A percentile compares a stretch with the other conserved stretches of the same genome.
Conservation (phyloP, 2,797 vertebrate species). For the Etheostoma perlongum region DNA sequence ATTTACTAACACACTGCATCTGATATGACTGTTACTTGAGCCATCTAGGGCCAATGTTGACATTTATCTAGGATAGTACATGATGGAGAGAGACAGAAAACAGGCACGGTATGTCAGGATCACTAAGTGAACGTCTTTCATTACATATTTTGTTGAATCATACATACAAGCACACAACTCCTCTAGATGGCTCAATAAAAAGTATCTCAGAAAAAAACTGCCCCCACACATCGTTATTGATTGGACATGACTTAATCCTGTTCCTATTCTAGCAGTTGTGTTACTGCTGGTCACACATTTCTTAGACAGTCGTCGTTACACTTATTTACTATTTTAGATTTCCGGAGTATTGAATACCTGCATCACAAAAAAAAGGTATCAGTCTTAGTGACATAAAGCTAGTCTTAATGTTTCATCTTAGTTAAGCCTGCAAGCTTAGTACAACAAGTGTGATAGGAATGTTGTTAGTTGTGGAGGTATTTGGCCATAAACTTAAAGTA, state of each 20-base stretch:
- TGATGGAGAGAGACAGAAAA: conserved; percentile 52
- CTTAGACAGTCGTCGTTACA: conserved; percentile 16
- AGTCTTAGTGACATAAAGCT: background rate
- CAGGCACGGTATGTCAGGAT: conserved; percentile 46
- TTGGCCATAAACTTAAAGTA: too few species aligned
- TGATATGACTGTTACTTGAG: conserved; percentile 46
- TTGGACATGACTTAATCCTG: conserved; percentile 35
- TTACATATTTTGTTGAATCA: conserved; percentile 51
- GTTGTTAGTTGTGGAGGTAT: too few species aligned
- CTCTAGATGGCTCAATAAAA: conserved; percentile 34
- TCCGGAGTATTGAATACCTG: conserved; percentile 9
- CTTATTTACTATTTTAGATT: background rate
- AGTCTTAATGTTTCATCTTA: background rate
- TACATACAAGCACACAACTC: conserved; percentile 31
- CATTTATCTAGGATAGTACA: conserved; percentile 40
- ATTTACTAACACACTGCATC: conserved; percentile 65
- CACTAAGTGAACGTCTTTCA: conserved; percentile 35
- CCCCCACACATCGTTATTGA: conserved; percentile 35
- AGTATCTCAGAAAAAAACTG: conserved; percentile 30
- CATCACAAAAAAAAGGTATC: background rate
- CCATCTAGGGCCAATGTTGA: conserved; percentile 39
- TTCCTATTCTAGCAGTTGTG: conserved; percentile 33
- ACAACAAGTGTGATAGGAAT: too few species aligned
- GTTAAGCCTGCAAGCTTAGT: background rate
- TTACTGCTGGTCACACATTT: conserved; percentile 25